Percentiles rank a stretch among this genome's conserved stretches.
These are phyloP conservation scores for Corbicula japonica DNA, from an alignment of 2,888 invertebrate genomes.

Conservation along the genomic window DNA sequence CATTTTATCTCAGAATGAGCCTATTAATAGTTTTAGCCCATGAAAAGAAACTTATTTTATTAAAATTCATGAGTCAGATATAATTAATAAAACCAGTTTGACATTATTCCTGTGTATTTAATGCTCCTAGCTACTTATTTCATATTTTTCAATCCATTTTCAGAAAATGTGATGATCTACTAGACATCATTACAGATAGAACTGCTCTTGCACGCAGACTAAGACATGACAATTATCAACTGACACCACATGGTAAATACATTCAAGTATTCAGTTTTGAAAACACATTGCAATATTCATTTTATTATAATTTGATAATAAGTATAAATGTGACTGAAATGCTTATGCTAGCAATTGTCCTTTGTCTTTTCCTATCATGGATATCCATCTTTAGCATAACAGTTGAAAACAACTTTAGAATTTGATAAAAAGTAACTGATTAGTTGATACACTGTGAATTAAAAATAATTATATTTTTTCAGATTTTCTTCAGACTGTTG, in stretches of 20 bases:
- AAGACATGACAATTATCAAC: constrained; percentile 12
- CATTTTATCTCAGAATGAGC: too few relatives aligned
- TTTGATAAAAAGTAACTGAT: not conserved
- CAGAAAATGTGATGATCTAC: constrained; percentile 29
- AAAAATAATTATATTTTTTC: not conserved
- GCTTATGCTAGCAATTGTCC: constrained; percentile 1
- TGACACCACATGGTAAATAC: constrained; percentile 9
- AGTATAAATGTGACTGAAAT: not conserved
- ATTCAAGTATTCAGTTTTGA: constrained; percentile 8
- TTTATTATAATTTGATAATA: not conserved
- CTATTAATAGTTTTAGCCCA: constrained; percentile 7
- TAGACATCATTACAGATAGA: constrained; percentile 17
- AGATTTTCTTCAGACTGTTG: constrained; percentile 31
- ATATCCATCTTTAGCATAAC: constrained; percentile 3
- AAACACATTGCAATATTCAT: constrained; percentile 4
- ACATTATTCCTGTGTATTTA: constrained; percentile 2
- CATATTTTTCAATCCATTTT: constrained; percentile 3
- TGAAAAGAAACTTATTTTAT: constrained; percentile 6
- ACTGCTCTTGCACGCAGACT: constrained; percentile 18
- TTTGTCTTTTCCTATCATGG: not conserved
- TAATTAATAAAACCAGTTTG: not conserved
- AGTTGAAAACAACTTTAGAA: constrained; percentile 11
- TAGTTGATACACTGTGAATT: not conserved
- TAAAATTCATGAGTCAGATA: not conserved
- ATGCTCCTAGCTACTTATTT: constrained; percentile 4